A percentile compares a stretch with the other conserved stretches of the same genome.
These are phyloP conservation scores for Drosophila orena DNA, from an alignment of 1,140 invertebrate genomes.

Conservation along the genomic window DNA sequence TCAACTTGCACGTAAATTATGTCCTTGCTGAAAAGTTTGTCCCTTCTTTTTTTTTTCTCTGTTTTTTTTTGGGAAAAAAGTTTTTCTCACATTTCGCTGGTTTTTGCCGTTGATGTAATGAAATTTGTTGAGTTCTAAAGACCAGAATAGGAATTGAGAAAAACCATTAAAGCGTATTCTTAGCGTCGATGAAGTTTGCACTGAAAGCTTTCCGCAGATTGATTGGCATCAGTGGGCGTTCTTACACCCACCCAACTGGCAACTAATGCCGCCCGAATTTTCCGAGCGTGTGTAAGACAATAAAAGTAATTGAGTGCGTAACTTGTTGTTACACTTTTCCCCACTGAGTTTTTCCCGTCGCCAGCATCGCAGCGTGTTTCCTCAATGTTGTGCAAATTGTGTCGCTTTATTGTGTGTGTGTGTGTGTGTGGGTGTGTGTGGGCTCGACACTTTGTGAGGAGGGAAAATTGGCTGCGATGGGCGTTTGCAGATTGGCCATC, in stretches of 20 bases:
- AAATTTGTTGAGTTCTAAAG: constrained; percentile 75
- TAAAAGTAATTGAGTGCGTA: constrained; percentile 81
- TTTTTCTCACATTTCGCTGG: constrained; percentile 42
- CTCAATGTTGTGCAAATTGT: constrained; percentile 81
- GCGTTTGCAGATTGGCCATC: constrained; percentile 60
- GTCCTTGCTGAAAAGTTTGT: constrained; percentile 50
- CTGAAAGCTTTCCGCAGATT: constrained; percentile 74
- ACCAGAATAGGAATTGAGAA: constrained; percentile 40
- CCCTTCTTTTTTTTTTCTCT: constrained; percentile 6
- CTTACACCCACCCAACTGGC: neutral
- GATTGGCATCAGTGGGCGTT: constrained; percentile 66
- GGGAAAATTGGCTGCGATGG: constrained; percentile 59
- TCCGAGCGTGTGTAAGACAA: constrained; percentile 76
- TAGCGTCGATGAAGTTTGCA: constrained; percentile 58
- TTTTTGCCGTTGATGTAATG: constrained; percentile 67
- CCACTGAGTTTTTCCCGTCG: constrained; percentile 10
- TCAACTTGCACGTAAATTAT: constrained; percentile 75
- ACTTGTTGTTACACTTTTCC: constrained; percentile 54
- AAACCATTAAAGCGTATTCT: constrained; percentile 77
- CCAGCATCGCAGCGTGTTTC: constrained; percentile 39
- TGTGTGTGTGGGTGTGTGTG: constrained; percentile 5
- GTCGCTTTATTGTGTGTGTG: constrained; percentile 60
- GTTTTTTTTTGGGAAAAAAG: constrained; percentile 41
- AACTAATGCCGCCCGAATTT: constrained; percentile 75
- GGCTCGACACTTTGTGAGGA: constrained; percentile 34